Conservation (phyloP, 1,140 invertebrate genomes). For the Fopius arisanus region DNA sequence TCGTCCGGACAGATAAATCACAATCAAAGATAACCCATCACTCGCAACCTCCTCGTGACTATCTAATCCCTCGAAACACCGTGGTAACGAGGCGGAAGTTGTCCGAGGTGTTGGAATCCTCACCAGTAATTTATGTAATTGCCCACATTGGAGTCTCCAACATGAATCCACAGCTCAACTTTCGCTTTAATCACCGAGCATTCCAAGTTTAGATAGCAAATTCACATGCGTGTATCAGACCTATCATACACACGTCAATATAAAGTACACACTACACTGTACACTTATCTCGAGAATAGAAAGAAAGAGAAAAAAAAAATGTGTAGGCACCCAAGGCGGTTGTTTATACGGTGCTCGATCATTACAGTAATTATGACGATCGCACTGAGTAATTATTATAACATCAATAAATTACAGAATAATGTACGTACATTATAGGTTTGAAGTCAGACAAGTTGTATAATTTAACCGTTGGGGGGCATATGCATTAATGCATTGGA, state of each 20-base stretch:
- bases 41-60: not conserved
- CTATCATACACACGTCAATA: not conserved
- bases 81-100: not conserved
- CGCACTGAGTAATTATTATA: slow-evolving; percentile 45
- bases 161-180: slow-evolving; percentile 22
- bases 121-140: slow-evolving; percentile 36
- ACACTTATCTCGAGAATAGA: not conserved
- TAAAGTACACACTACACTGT: not conserved
- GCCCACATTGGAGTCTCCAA: not conserved
- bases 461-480: slow-evolving; percentile 34
- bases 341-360: slow-evolving; percentile 42
- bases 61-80: not conserved
- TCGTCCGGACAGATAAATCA: not conserved
- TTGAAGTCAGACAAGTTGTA: slow-evolving; percentile 32
- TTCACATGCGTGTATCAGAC: not conserved
- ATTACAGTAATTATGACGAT: slow-evolving; percentile 44
- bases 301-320: not conserved
- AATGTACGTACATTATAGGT: slow-evolving; percentile 42
- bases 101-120: slow-evolving; percentile 30
- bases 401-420: slow-evolving; percentile 47
- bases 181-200: slow-evolving; percentile 38
- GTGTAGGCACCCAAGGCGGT: slow-evolving; percentile 19
- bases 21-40: not conserved
- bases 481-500: slow-evolving; percentile 39
- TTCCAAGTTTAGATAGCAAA: slow-evolving; percentile 16